Conservation (phyloP, 1,140 invertebrate species). For the Polyergus mexicanus region DNA sequence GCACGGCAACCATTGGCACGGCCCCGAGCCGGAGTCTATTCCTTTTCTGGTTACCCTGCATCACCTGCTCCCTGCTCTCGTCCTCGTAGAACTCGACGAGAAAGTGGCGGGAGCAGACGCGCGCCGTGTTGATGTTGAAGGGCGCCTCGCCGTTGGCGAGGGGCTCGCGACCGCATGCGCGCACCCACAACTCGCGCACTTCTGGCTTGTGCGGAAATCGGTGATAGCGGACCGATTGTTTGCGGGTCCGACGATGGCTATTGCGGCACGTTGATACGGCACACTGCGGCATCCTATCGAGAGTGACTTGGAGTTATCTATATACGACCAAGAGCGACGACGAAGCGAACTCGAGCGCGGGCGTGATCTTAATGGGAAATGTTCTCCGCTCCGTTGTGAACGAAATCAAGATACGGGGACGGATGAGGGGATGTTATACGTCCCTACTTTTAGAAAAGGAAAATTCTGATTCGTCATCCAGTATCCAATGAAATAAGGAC, state of each 20-base stretch:
- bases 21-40: conserved; percentile 87
- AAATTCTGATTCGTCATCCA: too few relatives aligned
- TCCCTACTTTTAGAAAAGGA: too few relatives aligned
- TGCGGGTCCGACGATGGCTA: conserved; percentile 88
- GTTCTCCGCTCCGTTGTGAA: too few relatives aligned
- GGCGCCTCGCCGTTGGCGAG: conserved; percentile 84
- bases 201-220: conserved; percentile 87
- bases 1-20: conserved; percentile 87
- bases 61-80: conserved; percentile 73
- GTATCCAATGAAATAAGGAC: too few relatives aligned
- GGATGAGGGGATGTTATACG: too few relatives aligned
- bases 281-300: conserved; percentile 87
- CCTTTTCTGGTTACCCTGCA: conserved; percentile 71
- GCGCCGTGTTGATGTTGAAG: conserved; percentile 87
- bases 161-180: conserved; percentile 86
- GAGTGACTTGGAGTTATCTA: too few relatives aligned
- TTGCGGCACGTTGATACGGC: conserved; percentile 88
- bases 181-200: conserved; percentile 86
- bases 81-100: conserved; percentile 87
- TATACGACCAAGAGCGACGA: too few relatives aligned
- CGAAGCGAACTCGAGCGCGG: too few relatives aligned
- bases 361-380: too few relatives aligned
- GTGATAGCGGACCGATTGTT: conserved; percentile 87
- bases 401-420: too few relatives aligned
- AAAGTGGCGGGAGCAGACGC: conserved; percentile 88